Evolutionary conservation across 1,140 invertebrate species (phyloP).

Genomic region (Drosophila ohnishii): DNA sequence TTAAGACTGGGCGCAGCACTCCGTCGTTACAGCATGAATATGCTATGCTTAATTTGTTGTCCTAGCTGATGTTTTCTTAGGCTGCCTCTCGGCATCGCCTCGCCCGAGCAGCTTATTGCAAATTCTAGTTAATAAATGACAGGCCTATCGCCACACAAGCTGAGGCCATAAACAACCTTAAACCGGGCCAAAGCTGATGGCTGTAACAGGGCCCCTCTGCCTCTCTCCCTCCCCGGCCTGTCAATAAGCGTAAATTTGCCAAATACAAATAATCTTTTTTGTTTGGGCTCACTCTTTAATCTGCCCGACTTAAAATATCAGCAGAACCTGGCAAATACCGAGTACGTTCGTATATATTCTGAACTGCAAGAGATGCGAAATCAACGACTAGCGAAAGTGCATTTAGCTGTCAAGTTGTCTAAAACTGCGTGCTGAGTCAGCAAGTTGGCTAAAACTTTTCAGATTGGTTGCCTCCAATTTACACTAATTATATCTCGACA

Average conservation of each 20-base stretch:
- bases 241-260: slow-evolving; percentile 79
- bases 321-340: slow-evolving; percentile 61
- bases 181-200: slow-evolving; percentile 35
- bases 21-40: slow-evolving; percentile 11
- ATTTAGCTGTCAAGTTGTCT: slow-evolving; percentile 57
- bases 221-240: not conserved
- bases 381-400: slow-evolving; percentile 40
- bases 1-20: slow-evolving; percentile 32
- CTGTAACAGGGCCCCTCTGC: slow-evolving; percentile 23
- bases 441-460: slow-evolving; percentile 62
- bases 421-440: slow-evolving; percentile 32
- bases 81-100: slow-evolving; percentile 12
- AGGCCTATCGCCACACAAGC: slow-evolving; percentile 68
- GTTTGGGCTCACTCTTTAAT: slow-evolving; percentile 45
- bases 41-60: slow-evolving; percentile 46
- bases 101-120: slow-evolving; percentile 62
- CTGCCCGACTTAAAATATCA: slow-evolving; percentile 66
- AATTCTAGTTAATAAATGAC: slow-evolving; percentile 77
- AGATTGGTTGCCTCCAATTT: slow-evolving; percentile 71
- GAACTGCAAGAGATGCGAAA: slow-evolving; percentile 30
- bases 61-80: slow-evolving; percentile 40
- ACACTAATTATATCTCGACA: slow-evolving; percentile 63
- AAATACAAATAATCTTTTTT: slow-evolving; percentile 71
- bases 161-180: slow-evolving; percentile 60
- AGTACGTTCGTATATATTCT: slow-evolving; percentile 4